phyloP scores from a whole-genome alignment of 2,113 vertebrate genomes.

The Sitta europaea region DNA sequence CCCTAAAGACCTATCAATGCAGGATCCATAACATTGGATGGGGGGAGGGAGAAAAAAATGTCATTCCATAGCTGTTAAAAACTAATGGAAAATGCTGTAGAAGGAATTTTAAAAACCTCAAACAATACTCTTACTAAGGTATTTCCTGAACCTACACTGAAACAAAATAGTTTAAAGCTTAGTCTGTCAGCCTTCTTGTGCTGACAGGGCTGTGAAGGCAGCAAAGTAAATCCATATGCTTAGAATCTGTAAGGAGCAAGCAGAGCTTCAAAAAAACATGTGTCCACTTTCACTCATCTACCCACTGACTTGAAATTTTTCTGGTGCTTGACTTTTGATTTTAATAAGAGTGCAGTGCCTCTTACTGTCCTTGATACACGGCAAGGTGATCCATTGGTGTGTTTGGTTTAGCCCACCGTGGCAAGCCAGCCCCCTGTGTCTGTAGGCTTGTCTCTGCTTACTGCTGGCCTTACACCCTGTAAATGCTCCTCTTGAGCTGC shows the following conservation, averaged over 20 bases:
- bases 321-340: neutral
- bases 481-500: neutral
- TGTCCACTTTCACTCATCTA: neutral
- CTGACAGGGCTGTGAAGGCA: constrained; percentile 2
- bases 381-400: neutral
- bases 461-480: neutral
- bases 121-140: neutral
- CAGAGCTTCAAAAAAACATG: neutral
- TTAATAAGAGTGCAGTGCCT: neutral
- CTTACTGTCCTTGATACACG: neutral
- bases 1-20: neutral
- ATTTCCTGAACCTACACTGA: constrained; percentile 1
- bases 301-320: neutral
- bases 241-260: neutral
- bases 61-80: neutral
- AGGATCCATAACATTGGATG: neutral
- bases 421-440: neutral
- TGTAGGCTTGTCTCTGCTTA: neutral
- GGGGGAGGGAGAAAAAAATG: neutral
- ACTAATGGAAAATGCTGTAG: neutral
- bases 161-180: neutral
- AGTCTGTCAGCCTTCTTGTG: neutral
- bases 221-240: constrained; percentile 30
- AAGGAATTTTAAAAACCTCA: neutral
- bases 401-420: neutral